These are phyloP conservation scores for Synchiropus splendidus DNA, from an alignment of 2,113 vertebrate genomes.

Conservation along the genomic window DNA sequence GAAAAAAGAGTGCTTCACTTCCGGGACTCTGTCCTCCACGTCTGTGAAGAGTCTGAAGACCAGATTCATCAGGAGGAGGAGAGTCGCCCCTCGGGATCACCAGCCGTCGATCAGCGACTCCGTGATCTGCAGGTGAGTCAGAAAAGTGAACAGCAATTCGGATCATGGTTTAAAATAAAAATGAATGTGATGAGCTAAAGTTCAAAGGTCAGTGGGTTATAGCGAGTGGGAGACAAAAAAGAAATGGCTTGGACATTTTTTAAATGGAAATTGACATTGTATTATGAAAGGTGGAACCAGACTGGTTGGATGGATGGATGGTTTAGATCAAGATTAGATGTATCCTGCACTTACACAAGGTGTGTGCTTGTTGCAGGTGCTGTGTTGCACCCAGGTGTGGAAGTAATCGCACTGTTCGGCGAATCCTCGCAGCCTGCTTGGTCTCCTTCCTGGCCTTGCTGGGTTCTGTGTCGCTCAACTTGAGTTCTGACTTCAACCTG, in stretches of 20 bases:
- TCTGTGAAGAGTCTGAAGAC: slow-evolving; percentile 48
- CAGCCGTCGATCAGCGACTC: slow-evolving; percentile 29
- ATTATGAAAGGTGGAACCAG: too few relatives aligned
- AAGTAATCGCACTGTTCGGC: slow-evolving; percentile 58
- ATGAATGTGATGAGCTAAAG: too few relatives aligned
- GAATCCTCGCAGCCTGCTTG: slow-evolving; percentile 65
- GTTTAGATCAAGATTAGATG: too few relatives aligned
- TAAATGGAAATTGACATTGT: too few relatives aligned
- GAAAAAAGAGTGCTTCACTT: slow-evolving; percentile 59
- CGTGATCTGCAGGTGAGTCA: slow-evolving; percentile 57
- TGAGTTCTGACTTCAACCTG: slow-evolving; percentile 55
- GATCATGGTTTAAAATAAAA: too few relatives aligned
- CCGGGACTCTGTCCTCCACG: slow-evolving; percentile 56
- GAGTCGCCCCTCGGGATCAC: slow-evolving; percentile 26
- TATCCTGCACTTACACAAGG: neutral
- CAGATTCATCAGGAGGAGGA: slow-evolving; percentile 47
- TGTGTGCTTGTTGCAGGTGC: slow-evolving; percentile 39
- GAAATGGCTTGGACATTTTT: too few relatives aligned
- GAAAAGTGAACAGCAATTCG: too few relatives aligned
- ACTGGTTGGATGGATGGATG: too few relatives aligned
- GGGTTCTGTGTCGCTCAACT: slow-evolving; percentile 64
- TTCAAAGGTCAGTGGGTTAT: too few relatives aligned
- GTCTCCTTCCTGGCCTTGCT: slow-evolving; percentile 74
- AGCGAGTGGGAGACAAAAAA: too few relatives aligned
- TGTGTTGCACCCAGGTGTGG: slow-evolving; percentile 27